A percentile compares a stretch with the other conserved stretches of the same genome.
phyloP scores from a whole-genome alignment of 1,140 invertebrate genomes.

The Oncopodura yosiiana region DNA sequence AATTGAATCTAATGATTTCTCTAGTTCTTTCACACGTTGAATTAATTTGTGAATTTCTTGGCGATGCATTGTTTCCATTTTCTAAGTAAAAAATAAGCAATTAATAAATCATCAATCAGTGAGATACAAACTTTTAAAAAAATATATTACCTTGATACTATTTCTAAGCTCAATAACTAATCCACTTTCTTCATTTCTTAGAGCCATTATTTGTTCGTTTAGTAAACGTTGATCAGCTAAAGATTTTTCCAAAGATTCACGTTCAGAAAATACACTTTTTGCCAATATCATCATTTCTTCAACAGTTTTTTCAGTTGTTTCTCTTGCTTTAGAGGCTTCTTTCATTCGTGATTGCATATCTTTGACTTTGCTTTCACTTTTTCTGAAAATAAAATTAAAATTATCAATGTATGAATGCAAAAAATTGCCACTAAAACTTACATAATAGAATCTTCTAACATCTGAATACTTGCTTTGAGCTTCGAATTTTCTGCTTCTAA shows the following conservation, averaged over 20 bases:
- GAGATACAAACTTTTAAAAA: constrained; percentile 1
- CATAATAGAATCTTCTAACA: constrained; percentile 45
- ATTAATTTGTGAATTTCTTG: constrained; percentile 19
- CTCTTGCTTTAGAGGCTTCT: constrained; percentile 43
- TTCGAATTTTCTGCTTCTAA: constrained; percentile 43
- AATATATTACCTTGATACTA: constrained; percentile 24
- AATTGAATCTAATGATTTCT: constrained; percentile 10
- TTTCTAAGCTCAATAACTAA: constrained; percentile 22
- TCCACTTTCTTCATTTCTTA: constrained; percentile 21
- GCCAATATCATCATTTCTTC: constrained; percentile 48
- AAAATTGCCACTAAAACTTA: constrained; percentile 35
- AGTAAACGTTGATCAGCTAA: constrained; percentile 18
- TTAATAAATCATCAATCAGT: neutral
- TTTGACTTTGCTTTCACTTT: constrained; percentile 37
- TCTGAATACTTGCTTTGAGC: constrained; percentile 41
- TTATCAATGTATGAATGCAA: constrained; percentile 1
- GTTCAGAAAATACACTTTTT: constrained; percentile 47
- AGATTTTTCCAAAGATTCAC: constrained; percentile 42
- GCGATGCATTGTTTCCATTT: constrained; percentile 20
- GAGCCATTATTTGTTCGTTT: constrained; percentile 22
- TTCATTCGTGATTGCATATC: constrained; percentile 42
- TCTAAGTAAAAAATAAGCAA: constrained; percentile 14
- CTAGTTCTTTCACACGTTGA: constrained; percentile 5
- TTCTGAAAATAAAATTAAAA: constrained; percentile 7
- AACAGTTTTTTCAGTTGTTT: constrained; percentile 41